These are phyloP conservation scores for Lutjanus erythropterus DNA, from an alignment of 2,113 vertebrate species.

Conservation along the genomic window DNA sequence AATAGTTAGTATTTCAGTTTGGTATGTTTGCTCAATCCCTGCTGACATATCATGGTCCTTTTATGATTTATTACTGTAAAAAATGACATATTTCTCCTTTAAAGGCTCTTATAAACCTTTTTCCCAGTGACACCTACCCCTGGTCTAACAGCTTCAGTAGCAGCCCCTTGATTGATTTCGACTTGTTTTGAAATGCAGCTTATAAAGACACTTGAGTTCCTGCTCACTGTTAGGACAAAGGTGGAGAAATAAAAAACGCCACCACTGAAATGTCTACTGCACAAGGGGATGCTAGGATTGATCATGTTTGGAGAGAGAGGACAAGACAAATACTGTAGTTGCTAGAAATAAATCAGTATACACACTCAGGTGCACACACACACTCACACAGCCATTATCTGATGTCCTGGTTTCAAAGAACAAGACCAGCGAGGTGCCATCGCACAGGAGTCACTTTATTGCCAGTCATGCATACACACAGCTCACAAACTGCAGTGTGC, in stretches of 20 bases:
- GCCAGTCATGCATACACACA: background rate
- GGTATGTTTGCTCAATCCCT: too few relatives aligned
- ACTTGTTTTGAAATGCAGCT: too few relatives aligned
- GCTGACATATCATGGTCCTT: too few relatives aligned
- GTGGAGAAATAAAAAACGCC: conserved; percentile 8
- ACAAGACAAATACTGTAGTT: conserved; percentile 2
- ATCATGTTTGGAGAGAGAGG: conserved; percentile 30
- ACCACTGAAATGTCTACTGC: background rate
- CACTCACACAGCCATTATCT: conserved; percentile 5
- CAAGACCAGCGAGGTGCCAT: conserved; percentile 8
- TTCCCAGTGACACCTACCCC: background rate
- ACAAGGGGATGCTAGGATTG: background rate
- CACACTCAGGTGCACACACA: background rate
- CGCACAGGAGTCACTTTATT: background rate
- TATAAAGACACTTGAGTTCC: background rate
- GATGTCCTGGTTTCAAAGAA: conserved; percentile 28
- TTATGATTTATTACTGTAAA: too few relatives aligned
- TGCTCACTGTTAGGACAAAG: background rate
- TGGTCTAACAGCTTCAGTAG: background rate
- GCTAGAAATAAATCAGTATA: conserved; percentile 16
- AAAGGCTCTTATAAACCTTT: too few relatives aligned
- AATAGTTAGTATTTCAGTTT: too few relatives aligned
- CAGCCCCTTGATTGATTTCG: too few relatives aligned
- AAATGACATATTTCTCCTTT: too few relatives aligned
- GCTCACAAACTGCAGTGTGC: background rate